These are phyloP conservation scores for Heliconius congener DNA, from an alignment of 1,140 invertebrate genomes.

Conservation along the genomic window DNA sequence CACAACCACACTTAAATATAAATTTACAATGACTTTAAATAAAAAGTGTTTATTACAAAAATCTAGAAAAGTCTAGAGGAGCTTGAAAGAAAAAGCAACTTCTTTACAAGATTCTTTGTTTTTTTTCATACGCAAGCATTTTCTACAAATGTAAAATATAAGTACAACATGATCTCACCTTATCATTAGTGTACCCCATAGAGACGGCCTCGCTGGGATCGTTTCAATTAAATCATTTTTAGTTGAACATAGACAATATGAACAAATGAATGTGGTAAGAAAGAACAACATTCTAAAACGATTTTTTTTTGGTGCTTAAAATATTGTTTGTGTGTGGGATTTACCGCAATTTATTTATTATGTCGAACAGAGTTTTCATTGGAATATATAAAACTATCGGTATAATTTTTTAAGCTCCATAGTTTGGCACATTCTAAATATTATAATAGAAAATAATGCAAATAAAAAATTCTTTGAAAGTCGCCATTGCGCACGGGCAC, in stretches of 20 bases:
- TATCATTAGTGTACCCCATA: background rate
- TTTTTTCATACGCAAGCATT: background rate
- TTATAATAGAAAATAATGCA: no score
- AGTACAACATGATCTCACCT: background rate
- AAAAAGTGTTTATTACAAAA: background rate
- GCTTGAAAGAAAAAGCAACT: background rate
- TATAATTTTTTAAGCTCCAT: no score
- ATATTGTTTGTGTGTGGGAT: no score
- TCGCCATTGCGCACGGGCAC: no score
- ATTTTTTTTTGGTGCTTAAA: background rate
- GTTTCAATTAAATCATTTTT: conserved; percentile 43
- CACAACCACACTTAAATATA: no score
- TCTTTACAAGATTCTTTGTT: background rate
- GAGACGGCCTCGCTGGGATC: conserved; percentile 40
- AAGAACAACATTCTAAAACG: background rate
- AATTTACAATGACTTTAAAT: background rate
- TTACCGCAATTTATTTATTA: no score
- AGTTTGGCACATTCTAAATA: no score
- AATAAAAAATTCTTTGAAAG: no score
- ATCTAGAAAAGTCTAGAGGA: no score
- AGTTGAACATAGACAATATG: background rate
- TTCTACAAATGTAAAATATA: background rate
- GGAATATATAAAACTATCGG: no score
- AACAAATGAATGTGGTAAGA: conserved; percentile 6
- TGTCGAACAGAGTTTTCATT: no score